Evolutionary conservation across 2,888 invertebrate genomes (phyloP), one percentile per base, ranked within the genome.

Genomic region (Caenorhabditis parvicauda): DNA sequence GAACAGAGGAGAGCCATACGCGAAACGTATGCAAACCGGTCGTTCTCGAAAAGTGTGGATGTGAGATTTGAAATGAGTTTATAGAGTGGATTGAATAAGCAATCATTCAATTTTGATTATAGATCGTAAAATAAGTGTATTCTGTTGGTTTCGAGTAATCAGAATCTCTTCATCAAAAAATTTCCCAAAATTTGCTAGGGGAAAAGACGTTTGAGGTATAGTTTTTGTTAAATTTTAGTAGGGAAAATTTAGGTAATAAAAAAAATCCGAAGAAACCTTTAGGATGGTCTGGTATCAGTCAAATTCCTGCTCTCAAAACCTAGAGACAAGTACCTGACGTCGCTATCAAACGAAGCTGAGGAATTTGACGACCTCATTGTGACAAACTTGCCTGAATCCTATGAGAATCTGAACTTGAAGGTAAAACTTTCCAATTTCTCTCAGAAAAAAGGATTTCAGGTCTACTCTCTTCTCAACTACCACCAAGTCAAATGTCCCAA

Each of bases 1-100:
- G 59, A 59, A 7, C 50, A 64, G n/a, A 54, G 67, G 19, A 54
- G 62, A 28, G 59, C 58, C n/a, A 68, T 68, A 24, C 44, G 67
- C 25, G 44, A 59, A 4, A 59, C 64, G 2, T 68, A 64, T 64
- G 67, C 64, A 3, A 58, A 53, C 37, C 29, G 59, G 7, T 56
- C 56, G 9, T 49, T 53, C 21, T 53, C 56, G 14, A 48, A 39
- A 4, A 41, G 53, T 32, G 28, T 60, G 14, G 53, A 27, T 12
- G 58, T 58, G 24, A 14, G 43, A n/a, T 43, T 28, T 24, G 6
- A 3, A 48, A 37, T n/a, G 14, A 27, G 7, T 12, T n/a, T 39
- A n/a, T n/a, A n/a, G n/a, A n/a, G n/a, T n/a, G n/a, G n/a, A n/a
- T n/a, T n/a, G n/a, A n/a, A n/a, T n/a, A n/a, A n/a, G n/a, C n/a